These are phyloP conservation scores for Nannobrachium achirus DNA, from an alignment of 2,113 vertebrate genomes.

Conservation along the genomic window DNA sequence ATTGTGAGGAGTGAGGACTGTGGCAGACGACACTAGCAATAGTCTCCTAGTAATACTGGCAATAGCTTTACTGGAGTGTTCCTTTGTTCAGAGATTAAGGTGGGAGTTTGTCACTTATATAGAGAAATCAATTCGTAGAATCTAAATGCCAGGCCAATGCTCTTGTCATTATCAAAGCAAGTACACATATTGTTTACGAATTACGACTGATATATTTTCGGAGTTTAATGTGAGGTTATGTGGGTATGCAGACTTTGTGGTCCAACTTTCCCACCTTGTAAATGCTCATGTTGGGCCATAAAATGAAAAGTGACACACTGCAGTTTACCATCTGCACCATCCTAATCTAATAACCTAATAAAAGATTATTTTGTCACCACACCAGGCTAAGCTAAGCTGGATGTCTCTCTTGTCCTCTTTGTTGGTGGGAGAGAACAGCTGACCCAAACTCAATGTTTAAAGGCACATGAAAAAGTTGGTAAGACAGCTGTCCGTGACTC, in stretches of 20 bases:
- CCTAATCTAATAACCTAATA: conserved; percentile 24
- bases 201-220: conserved; percentile 46
- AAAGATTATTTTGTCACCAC: conserved; percentile 40
- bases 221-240: conserved; percentile 26
- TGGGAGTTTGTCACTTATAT: neutral
- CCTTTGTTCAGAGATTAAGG: too few relatives aligned
- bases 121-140: conserved; percentile 17
- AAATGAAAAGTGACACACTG: conserved; percentile 34
- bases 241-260: conserved; percentile 6
- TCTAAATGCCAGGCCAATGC: conserved; percentile 4
- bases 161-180: conserved; percentile 20
- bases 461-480: conserved; percentile 34
- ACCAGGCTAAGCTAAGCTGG: conserved; percentile 28
- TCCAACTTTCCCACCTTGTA: conserved; percentile 39
- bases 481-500: conserved; percentile 48
- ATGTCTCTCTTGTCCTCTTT: conserved; percentile 47
- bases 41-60: too few relatives aligned
- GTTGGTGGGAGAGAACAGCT: conserved; percentile 42
- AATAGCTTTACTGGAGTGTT: too few relatives aligned
- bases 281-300: conserved; percentile 38
- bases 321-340: conserved; percentile 11
- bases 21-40: neutral
- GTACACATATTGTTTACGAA: conserved; percentile 26
- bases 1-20: neutral
- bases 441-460: conserved; percentile 5